Percentiles rank a stretch among this genome's conserved stretches.
These are phyloP conservation scores for Orchesella cincta DNA, from an alignment of 1,140 invertebrate genomes.

Conservation along the genomic window DNA sequence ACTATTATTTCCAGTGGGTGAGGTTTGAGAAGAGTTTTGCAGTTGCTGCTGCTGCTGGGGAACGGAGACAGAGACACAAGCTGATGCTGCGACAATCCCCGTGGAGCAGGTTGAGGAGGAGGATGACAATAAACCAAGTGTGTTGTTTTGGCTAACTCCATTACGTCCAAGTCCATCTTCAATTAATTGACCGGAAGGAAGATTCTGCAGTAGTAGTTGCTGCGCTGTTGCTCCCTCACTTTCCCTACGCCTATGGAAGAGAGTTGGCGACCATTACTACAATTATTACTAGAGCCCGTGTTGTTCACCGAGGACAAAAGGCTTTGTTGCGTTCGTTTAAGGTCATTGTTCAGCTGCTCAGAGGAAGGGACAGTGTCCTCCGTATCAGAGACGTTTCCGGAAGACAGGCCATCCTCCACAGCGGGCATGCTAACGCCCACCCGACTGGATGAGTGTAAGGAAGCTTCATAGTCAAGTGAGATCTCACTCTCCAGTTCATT, in stretches of 20 bases:
- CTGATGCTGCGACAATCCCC: not conserved
- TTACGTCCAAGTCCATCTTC: slow-evolving; percentile 24
- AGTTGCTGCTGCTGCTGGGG: not conserved
- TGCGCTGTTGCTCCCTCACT: not conserved
- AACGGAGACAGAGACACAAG: not conserved
- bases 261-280: not conserved
- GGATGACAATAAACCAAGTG: not conserved
- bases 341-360: slow-evolving; percentile 18
- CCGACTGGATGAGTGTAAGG: slow-evolving; percentile 55
- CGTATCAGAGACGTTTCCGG: slow-evolving; percentile 86
- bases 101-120: not conserved
- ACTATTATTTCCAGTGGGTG: not conserved
- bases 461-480: slow-evolving; percentile 61
- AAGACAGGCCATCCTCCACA: slow-evolving; percentile 89
- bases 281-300: slow-evolving; percentile 5
- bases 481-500: slow-evolving; percentile 82
- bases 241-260: not conserved
- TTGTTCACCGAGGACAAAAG: not conserved
- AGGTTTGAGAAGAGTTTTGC: not conserved
- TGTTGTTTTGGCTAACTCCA: not conserved
- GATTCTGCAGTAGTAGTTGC: not conserved
- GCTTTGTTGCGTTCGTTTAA: slow-evolving; percentile 11
- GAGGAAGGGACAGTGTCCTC: slow-evolving; percentile 64
- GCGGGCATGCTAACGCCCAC: slow-evolving; percentile 81
- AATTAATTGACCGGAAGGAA: not conserved